A percentile compares a stretch with the other conserved stretches of the same genome.
Conservation (phyloP, 2,888 invertebrate species). For the Masnerella sp. region DNA sequence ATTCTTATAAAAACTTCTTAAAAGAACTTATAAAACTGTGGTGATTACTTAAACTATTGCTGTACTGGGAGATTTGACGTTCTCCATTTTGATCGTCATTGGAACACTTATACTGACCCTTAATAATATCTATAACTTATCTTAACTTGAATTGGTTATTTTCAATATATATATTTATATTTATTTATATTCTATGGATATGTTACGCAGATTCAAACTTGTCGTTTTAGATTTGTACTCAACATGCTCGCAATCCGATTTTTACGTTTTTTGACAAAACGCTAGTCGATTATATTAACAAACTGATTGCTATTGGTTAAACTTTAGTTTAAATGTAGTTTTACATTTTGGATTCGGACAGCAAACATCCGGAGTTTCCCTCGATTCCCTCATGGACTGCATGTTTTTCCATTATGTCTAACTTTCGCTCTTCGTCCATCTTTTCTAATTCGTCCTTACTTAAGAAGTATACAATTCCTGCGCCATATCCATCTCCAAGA, state of each 20-base stretch:
- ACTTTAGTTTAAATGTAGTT: constrained; percentile 5
- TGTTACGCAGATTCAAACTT: constrained; percentile 18
- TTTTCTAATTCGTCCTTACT: constrained; percentile 80
- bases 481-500: constrained; percentile 86
- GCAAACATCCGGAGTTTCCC: constrained; percentile 45
- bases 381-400: constrained; percentile 55
- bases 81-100: constrained; percentile 13
- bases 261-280: constrained; percentile 14
- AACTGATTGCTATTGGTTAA: constrained; percentile 17
- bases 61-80: constrained; percentile 35
- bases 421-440: constrained; percentile 70
- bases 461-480: constrained; percentile 85
- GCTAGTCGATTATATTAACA: constrained; percentile 4
- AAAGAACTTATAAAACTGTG: constrained; percentile 12
- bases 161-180: constrained; percentile 20
- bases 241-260: constrained; percentile 61
- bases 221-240: constrained; percentile 63
- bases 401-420: constrained; percentile 68
- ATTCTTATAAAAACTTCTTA: constrained; percentile 31
- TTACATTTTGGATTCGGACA: constrained; percentile 70
- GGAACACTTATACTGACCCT: constrained; percentile 33
- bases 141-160: constrained; percentile 6
- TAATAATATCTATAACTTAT: constrained; percentile 14
- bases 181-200: constrained; percentile 27
- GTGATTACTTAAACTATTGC: constrained; percentile 41